phyloP scores from a whole-genome alignment of 2,113 vertebrate species.

The Amphilophus citrinellus region DNA sequence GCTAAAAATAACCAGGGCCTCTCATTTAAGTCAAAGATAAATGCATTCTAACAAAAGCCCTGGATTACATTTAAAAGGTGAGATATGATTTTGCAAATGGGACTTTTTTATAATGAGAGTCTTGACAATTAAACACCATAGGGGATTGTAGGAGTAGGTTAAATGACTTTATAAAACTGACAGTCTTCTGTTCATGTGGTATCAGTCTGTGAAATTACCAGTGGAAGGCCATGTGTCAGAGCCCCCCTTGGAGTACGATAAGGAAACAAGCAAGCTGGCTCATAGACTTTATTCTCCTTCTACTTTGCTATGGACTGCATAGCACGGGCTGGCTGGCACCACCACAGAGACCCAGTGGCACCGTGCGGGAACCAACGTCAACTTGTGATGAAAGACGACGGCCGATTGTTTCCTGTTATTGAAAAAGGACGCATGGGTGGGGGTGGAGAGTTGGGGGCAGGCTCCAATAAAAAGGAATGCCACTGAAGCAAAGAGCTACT shows the following conservation, averaged over 20 bases:
- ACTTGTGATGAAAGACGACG: conserved; percentile 75
- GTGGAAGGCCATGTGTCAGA: conserved; percentile 60
- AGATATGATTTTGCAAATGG: conserved; percentile 31
- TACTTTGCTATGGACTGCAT: conserved; percentile 32
- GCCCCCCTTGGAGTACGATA: conserved; percentile 68
- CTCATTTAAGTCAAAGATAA: conserved; percentile 15
- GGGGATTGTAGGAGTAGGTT: conserved; percentile 12
- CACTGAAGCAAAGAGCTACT: conserved; percentile 53
- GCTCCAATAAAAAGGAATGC: conserved; percentile 57
- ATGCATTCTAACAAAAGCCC: conserved; percentile 7
- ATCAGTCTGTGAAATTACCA: conserved; percentile 47
- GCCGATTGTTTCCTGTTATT: conserved; percentile 85
- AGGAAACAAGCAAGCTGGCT: conserved; percentile 68
- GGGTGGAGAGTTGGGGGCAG: conserved; percentile 26
- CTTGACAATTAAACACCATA: conserved; percentile 18
- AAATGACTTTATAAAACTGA: conserved; percentile 26
- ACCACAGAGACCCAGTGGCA: conserved; percentile 76
- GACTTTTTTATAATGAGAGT: conserved; percentile 9
- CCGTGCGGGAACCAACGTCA: conserved; percentile 71
- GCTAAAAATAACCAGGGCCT: conserved; percentile 25
- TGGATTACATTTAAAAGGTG: conserved; percentile 11
- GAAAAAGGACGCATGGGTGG: conserved; percentile 66
- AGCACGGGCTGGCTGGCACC: conserved; percentile 60
- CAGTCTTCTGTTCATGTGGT: conserved; percentile 29
- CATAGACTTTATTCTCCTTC: conserved; percentile 48